Base-by-base conservation (phyloP, 1,140 invertebrate genomes). In the Leptinotarsa defecta region DNA sequence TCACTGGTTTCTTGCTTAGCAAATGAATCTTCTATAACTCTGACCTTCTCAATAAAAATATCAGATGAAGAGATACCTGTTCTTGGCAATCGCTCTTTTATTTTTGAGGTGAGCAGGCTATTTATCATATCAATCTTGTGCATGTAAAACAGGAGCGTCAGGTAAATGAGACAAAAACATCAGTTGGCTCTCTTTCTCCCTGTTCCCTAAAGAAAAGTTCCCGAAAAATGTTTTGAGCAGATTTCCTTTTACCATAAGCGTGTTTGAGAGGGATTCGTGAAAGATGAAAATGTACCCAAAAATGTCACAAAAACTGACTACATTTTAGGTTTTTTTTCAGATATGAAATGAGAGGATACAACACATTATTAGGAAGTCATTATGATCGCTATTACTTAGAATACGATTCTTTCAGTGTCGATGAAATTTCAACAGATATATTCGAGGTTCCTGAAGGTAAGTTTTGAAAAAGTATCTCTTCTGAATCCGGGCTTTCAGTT, bases 301-400 rank as follows among this genome's bases (percentile, higher is more conserved):
- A 43, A 43, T 8, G 34, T 43, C 34, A 11, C 8, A 43, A 43
- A 43, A 43, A 43, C 34, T 43, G 8, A 34, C 27, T 34, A 43
- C 34, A 34, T 43, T 43, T 43, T 11, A 43, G 8, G 34, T 43
- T 43, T 43, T 11, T 34, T 75, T 83, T 48, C 27, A 91, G 92
- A 69, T 98, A 97, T 86, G 94, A 97, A 86, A 98, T 98, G 96
- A 91, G 90, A 82, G 96, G 96, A 15, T 98, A 92, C 84, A 97
- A 99, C 84, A 91, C 91, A 0, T 87, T 99, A 1, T 87, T 98
- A 1, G 96, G 96, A 1, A 98, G 96, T 8, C 97, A 99, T 86
- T 98, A 95, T 83, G 97, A 99, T 86, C 96, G 97, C 86, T 99
- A 99, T 84, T 94, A 95, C 84, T 83, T 99, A 24, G 89, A 92